A percentile compares a stretch with the other conserved stretches of the same genome.
These are phyloP conservation scores for Vanacampus margaritifer DNA, from an alignment of 2,113 vertebrate genomes.

Conservation along the genomic window DNA sequence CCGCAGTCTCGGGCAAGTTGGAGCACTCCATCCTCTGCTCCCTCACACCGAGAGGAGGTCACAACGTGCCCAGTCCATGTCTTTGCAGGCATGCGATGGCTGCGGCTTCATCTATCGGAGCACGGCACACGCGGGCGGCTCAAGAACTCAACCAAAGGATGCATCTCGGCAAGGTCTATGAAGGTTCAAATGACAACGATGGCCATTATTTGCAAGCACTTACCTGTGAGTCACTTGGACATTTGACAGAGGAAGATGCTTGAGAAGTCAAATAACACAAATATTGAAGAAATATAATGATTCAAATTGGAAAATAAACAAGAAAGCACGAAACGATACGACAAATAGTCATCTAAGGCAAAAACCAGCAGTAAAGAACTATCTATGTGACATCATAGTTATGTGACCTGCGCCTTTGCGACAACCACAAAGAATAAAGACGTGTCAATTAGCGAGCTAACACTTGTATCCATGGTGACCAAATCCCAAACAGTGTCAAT, in stretches of 20 bases:
- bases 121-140: too few species aligned
- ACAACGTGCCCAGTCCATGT: neutral
- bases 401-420: constrained; percentile 6
- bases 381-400: constrained; percentile 6
- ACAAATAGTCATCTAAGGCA: constrained; percentile 4
- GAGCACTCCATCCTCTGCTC: neutral
- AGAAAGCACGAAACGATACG: neutral
- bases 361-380: constrained; percentile 2
- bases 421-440: constrained; percentile 1
- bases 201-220: neutral
- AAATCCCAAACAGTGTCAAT: neutral
- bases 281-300: neutral
- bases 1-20: neutral
- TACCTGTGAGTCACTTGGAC: constrained; percentile 1
- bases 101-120: neutral
- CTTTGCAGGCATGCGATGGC: neutral
- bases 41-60: constrained; percentile 1
- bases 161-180: neutral
- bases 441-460: neutral
- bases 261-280: neutral
- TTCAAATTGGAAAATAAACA: neutral
- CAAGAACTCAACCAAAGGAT: neutral
- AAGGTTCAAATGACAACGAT: neutral
- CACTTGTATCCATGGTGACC: neutral
- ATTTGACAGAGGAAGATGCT: neutral